phyloP scores from a whole-genome alignment of 2,797 vertebrate species.

The Percopsis omiscomaycus region DNA sequence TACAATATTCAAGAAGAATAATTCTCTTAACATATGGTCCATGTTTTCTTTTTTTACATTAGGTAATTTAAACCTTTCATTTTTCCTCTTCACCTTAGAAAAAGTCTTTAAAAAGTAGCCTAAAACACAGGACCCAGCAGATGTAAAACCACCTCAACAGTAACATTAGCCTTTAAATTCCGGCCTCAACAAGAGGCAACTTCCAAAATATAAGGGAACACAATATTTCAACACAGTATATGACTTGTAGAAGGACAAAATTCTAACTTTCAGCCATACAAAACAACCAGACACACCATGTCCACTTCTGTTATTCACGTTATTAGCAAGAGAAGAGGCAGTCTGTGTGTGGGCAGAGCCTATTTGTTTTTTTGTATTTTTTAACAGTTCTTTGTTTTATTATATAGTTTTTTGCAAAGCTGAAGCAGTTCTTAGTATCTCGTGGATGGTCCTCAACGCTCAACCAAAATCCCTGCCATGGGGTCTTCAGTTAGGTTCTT shows the following conservation, averaged over 20 bases:
- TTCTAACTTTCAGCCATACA: slow-evolving; percentile 77
- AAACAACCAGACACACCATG: slow-evolving; percentile 65
- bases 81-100: slow-evolving; percentile 69
- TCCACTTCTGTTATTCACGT: slow-evolving; percentile 59
- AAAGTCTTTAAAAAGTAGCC: slow-evolving; percentile 77
- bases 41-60: slow-evolving; percentile 53
- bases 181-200: slow-evolving; percentile 72
- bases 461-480: slow-evolving; percentile 57
- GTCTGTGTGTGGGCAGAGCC: slow-evolving; percentile 63
- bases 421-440: slow-evolving; percentile 73
- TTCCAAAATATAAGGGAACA: slow-evolving; percentile 76
- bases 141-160: slow-evolving; percentile 86
- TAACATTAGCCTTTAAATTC: slow-evolving; percentile 75
- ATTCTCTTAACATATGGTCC: slow-evolving; percentile 60
- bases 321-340: slow-evolving; percentile 67
- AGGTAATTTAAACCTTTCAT: slow-evolving; percentile 63
- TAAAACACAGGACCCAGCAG: slow-evolving; percentile 80
- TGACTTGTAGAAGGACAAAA: slow-evolving; percentile 71
- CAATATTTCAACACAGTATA: slow-evolving; percentile 76
- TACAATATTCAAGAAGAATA: slow-evolving; percentile 71
- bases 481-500: slow-evolving; percentile 55
- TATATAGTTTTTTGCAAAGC: slow-evolving; percentile 72
- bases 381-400: slow-evolving; percentile 42
- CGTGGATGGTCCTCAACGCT: slow-evolving; percentile 68
- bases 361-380: slow-evolving; percentile 13